These are phyloP conservation scores for Aricia agestis DNA, from an alignment of 1,140 invertebrate species.

Conservation along the genomic window DNA sequence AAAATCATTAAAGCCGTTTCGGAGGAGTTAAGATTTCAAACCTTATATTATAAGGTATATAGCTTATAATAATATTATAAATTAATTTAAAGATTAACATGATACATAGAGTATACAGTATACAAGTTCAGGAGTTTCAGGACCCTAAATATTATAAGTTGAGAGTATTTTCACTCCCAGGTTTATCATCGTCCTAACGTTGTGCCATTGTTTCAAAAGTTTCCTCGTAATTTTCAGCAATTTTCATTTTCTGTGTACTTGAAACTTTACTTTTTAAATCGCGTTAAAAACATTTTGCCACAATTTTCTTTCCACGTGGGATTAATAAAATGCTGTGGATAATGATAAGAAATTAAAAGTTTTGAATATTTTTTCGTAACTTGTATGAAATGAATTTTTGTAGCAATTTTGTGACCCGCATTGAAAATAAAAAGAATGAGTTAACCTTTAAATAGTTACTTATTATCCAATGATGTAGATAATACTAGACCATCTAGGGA, in stretches of 20 bases:
- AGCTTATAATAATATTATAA: no score
- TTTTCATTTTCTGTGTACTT: conserved; percentile 4
- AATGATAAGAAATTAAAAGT: background rate
- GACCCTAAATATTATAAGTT: background rate
- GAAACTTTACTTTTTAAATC: background rate
- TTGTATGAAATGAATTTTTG: no score
- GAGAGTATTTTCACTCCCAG: background rate
- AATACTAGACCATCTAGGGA: no score
- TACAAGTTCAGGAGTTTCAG: background rate
- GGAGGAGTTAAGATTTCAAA: no score
- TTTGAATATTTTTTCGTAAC: background rate
- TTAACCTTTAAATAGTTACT: no score
- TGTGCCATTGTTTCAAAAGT: background rate
- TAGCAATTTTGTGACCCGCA: no score
- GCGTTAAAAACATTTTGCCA: background rate
- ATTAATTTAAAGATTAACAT: no score
- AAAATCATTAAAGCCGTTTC: no score
- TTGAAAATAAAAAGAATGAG: no score
- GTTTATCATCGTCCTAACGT: background rate
- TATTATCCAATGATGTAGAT: no score
- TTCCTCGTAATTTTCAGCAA: background rate
- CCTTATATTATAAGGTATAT: no score
- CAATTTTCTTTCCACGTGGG: background rate
- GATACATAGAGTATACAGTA: background rate
- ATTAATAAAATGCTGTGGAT: background rate